Conservation (phyloP, 2,888 invertebrate genomes). For the Thereva nobilitata region DNA sequence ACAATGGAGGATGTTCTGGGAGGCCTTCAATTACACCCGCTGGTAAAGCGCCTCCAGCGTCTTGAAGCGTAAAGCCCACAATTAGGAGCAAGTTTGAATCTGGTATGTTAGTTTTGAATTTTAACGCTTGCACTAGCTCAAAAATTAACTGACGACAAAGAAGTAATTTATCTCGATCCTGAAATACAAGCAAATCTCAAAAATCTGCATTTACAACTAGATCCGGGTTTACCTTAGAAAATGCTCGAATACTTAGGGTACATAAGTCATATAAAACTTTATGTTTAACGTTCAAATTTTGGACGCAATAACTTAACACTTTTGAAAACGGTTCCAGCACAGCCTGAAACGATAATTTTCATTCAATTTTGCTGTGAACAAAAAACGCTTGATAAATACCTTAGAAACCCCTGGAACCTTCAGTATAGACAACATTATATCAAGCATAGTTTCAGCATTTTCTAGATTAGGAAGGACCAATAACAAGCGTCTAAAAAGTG, state of each 20-base stretch:
- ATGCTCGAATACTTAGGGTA: conserved; percentile 86
- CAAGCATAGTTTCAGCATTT: conserved; percentile 70
- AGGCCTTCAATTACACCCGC: conserved; percentile 71
- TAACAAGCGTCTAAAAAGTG: conserved; percentile 77
- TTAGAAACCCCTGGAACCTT: conserved; percentile 75
- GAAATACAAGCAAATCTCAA: conserved; percentile 43
- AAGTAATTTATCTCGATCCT: conserved; percentile 90
- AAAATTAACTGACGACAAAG: conserved; percentile 89
- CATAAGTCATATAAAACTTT: conserved; percentile 83
- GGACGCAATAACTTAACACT: conserved; percentile 89
- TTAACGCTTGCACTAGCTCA: conserved; percentile 92
- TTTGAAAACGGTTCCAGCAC: conserved; percentile 95
- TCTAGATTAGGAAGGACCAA: conserved; percentile 71
- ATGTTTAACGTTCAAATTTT: conserved; percentile 81
- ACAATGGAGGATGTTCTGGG: conserved; percentile 55
- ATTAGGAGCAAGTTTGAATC: conserved; percentile 92
- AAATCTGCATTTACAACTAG: not conserved
- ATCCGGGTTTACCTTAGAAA: conserved; percentile 65
- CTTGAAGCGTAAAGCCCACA: conserved; percentile 86
- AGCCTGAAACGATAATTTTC: conserved; percentile 61
- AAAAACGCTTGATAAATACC: conserved; percentile 13
- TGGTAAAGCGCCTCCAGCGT: conserved; percentile 86
- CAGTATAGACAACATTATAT: conserved; percentile 78
- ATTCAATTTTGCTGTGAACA: not conserved
- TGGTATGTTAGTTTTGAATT: conserved; percentile 92